Percentiles rank a stretch among this genome's conserved stretches.
phyloP scores from a whole-genome alignment of 2,113 vertebrate species.

The Lynx canadensis region DNA sequence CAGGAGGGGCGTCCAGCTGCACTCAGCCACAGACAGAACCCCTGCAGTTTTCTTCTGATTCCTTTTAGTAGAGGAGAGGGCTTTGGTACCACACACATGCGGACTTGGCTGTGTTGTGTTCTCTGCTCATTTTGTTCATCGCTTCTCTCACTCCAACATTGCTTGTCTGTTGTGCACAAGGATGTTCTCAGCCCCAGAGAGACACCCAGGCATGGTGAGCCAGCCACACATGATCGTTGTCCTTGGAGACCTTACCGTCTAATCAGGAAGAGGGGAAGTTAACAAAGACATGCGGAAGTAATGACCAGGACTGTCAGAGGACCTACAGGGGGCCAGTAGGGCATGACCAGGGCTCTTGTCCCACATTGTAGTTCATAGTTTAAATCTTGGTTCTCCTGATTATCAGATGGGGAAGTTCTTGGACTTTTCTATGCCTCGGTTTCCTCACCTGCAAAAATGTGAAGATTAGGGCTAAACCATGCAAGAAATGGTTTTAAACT shows the following conservation, averaged over 20 bases:
- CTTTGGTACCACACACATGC: not conserved
- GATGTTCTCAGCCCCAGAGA: not conserved
- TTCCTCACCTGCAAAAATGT: not conserved
- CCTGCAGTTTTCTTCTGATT: not conserved
- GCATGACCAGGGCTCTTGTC: not conserved
- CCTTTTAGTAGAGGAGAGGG: not conserved
- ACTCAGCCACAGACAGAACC: not conserved
- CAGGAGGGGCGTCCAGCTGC: not conserved
- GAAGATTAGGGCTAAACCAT: not conserved
- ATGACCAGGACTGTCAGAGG: not conserved
- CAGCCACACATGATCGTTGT: not conserved
- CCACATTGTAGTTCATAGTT: not conserved
- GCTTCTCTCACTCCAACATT: accelerated
- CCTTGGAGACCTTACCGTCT: not conserved
- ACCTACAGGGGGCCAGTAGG: not conserved
- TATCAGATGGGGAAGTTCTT: not conserved
- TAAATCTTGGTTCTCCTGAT: not conserved
- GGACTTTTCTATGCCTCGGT: not conserved
- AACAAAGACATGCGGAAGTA: not conserved
- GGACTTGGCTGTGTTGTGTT: not conserved
- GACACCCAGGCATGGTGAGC: not conserved
- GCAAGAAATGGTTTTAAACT: not conserved
- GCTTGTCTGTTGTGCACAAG: not conserved
- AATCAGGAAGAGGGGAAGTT: not conserved
- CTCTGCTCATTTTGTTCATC: not conserved